A percentile compares a stretch with the other conserved stretches of the same genome.
phyloP scores from a whole-genome alignment of 92 coral and sea anemone species.

The Umimayanthus chanpuru region DNA sequence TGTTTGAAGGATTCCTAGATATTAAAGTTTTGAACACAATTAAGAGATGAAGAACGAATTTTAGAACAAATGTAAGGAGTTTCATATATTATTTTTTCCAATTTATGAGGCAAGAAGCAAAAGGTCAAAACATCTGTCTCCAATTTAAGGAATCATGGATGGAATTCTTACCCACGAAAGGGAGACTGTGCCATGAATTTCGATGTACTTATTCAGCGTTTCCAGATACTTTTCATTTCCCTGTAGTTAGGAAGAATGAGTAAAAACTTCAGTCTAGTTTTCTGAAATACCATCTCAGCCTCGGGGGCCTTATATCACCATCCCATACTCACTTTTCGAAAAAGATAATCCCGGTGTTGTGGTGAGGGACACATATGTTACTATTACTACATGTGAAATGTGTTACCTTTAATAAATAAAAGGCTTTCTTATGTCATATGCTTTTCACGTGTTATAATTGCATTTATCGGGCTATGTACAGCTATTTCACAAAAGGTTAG shows the following conservation, averaged over 20 bases:
- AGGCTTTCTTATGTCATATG: too few species aligned
- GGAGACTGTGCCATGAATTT: slow-evolving; percentile 13
- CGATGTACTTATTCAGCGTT: not conserved
- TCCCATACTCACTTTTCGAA: too few species aligned
- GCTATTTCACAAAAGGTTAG: too few species aligned
- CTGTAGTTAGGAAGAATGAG: not conserved
- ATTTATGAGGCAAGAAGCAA: not conserved
- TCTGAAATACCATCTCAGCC: too few species aligned
- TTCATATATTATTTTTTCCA: not conserved
- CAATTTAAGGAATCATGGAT: not conserved
- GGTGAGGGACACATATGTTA: too few species aligned
- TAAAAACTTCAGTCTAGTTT: too few species aligned
- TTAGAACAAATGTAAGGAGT: not conserved
- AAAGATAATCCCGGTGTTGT: too few species aligned
- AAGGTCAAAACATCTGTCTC: not conserved
- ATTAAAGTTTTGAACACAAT: not conserved
- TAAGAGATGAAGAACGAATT: not conserved
- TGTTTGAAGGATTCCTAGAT: not conserved
- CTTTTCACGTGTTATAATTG: too few species aligned
- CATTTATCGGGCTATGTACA: too few species aligned
- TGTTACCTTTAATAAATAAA: too few species aligned
- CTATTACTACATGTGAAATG: too few species aligned
- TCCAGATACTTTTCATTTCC: not conserved
- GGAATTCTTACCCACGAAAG: not conserved
- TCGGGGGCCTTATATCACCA: too few species aligned